phyloP scores from a whole-genome alignment of 2,113 vertebrate species.

The Macroglossus sobrinus region DNA sequence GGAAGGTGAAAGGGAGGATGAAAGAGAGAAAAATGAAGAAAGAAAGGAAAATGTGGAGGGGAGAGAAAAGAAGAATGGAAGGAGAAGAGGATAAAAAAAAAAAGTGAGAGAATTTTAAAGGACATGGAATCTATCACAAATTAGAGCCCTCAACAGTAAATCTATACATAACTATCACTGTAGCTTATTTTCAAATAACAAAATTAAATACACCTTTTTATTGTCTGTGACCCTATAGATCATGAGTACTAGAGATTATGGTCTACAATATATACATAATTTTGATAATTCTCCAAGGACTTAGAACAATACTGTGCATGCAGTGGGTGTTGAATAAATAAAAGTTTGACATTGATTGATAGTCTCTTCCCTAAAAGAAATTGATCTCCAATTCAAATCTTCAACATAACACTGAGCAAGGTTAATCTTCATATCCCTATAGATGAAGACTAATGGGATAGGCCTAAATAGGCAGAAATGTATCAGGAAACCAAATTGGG shows the following conservation, averaged over 20 bases:
- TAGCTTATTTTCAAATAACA: not conserved
- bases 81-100: not conserved
- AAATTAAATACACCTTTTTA: conserved; percentile 39
- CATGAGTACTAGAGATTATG: not conserved
- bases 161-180: not conserved
- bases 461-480: conserved; percentile 46
- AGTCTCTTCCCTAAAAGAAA: conserved; percentile 56
- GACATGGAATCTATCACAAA: not conserved
- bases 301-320: conserved; percentile 20
- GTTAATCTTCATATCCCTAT: conserved; percentile 72
- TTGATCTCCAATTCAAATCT: conserved; percentile 71
- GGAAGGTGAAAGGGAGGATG: not conserved
- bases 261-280: not conserved
- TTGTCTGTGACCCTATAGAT: not conserved
- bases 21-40: not conserved
- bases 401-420: conserved; percentile 59
- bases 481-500: conserved; percentile 60
- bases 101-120: not conserved
- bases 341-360: conserved; percentile 67
- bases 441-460: conserved; percentile 68
- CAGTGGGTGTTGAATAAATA: conserved; percentile 54
- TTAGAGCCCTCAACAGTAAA: not conserved
- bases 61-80: not conserved
- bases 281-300: conserved; percentile 45
- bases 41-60: not conserved